Percentiles rank a stretch among this genome's conserved stretches.
Evolutionary conservation across 2,888 invertebrate species (phyloP).

Genomic region (Drosophila anomalata): DNA sequence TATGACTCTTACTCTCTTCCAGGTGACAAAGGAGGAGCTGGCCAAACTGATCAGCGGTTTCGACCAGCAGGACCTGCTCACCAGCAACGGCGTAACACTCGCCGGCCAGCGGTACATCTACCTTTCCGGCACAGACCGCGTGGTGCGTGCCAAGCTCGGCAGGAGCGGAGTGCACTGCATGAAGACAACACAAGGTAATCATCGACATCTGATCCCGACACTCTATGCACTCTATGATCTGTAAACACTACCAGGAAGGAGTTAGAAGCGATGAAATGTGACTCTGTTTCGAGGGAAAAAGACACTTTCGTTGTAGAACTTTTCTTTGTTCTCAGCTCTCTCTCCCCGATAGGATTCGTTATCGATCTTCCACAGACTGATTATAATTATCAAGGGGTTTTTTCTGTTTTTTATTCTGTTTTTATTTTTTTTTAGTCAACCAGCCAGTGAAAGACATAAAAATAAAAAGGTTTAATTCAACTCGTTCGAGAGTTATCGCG

Average conservation of each 20-base stretch:
- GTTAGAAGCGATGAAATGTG: no score
- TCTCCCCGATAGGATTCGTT: background rate
- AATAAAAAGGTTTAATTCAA: slow-evolving; percentile 15
- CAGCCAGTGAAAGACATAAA: background rate
- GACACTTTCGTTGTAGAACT: background rate
- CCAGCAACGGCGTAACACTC: slow-evolving; percentile 95
- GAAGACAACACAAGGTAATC: slow-evolving; percentile 94
- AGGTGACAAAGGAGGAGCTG: slow-evolving; percentile 97
- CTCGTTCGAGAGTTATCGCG: slow-evolving; percentile 30
- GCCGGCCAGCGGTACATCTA: slow-evolving; percentile 97
- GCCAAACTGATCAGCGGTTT: slow-evolving; percentile 95
- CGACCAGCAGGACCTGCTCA: slow-evolving; percentile 94
- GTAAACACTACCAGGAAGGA: no score
- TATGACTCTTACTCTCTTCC: slow-evolving; percentile 56
- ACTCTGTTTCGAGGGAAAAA: no score
- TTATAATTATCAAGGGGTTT: slow-evolving; percentile 33
- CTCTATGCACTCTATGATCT: no score
- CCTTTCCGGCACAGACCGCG: slow-evolving; percentile 96
- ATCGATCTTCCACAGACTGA: slow-evolving; percentile 28
- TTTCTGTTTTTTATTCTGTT: slow-evolving; percentile 1
- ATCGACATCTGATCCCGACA: no score
- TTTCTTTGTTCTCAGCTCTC: background rate
- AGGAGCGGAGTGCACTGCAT: slow-evolving; percentile 98
- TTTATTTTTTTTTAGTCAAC: background rate
- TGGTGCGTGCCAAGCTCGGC: slow-evolving; percentile 96